Evolutionary conservation across 2,888 invertebrate species (phyloP).

Genomic region (Drosophila bunnanda): DNA sequence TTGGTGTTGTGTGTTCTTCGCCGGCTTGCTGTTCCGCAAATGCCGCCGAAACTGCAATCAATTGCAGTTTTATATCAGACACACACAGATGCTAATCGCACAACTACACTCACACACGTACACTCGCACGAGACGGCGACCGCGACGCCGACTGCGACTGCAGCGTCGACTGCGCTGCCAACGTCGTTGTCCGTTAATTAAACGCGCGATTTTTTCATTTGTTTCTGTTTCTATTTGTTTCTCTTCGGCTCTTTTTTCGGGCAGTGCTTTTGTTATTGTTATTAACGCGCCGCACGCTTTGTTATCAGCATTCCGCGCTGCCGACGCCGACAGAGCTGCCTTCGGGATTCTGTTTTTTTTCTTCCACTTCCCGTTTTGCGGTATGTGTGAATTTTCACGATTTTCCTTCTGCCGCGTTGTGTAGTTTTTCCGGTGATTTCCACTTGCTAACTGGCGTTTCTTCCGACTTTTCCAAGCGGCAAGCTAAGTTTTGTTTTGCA

Average conservation of each 20-base stretch:
- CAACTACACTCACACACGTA: slow-evolving; percentile 17
- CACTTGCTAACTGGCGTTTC: slow-evolving; percentile 77
- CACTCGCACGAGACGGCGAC: slow-evolving; percentile 31
- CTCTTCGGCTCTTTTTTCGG: slow-evolving; percentile 12
- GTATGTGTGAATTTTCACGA: slow-evolving; percentile 37
- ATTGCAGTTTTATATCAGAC: slow-evolving; percentile 74
- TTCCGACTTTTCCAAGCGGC: slow-evolving; percentile 70
- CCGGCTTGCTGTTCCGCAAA: slow-evolving; percentile 66
- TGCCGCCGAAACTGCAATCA: slow-evolving; percentile 79
- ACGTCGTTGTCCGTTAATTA: slow-evolving; percentile 64
- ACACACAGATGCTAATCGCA: slow-evolving; percentile 30
- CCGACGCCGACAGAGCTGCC: slow-evolving; percentile 45
- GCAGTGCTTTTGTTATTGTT: slow-evolving; percentile 66
- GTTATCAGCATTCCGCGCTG: slow-evolving; percentile 69
- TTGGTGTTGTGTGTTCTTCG: slow-evolving; percentile 66
- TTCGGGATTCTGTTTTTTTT: slow-evolving; percentile 32
- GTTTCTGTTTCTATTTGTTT: slow-evolving; percentile 16
- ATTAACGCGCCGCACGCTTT: slow-evolving; percentile 72
- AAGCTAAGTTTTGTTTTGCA: slow-evolving; percentile 56
- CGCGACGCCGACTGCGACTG: slow-evolving; percentile 52
- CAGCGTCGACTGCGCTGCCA: slow-evolving; percentile 62
- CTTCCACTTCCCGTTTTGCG: slow-evolving; percentile 49
- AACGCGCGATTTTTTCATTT: slow-evolving; percentile 63
- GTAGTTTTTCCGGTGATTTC: slow-evolving; percentile 82
- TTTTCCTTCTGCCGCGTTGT: slow-evolving; percentile 61